Evolutionary conservation across 2,797 vertebrate genomes (phyloP).

Genomic region (Chaunax sp.): DNA sequence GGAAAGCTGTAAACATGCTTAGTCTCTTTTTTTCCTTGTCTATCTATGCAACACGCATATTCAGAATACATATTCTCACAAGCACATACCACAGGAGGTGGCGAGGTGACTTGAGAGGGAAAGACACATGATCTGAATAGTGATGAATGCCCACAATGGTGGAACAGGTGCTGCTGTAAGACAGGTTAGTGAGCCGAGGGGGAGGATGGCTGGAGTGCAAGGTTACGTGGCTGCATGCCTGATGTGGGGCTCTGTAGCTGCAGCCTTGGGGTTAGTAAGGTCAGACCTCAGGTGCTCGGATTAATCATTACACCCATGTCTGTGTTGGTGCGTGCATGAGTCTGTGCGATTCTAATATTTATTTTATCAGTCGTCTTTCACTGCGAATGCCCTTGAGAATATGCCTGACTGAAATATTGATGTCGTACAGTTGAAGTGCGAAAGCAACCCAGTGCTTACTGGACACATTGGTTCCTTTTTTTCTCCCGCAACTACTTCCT

Average conservation of each 20-base stretch:
- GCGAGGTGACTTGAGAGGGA: slow-evolving; percentile 51
- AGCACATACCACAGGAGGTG: slow-evolving; percentile 41
- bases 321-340: slow-evolving; percentile 21
- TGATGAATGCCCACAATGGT: slow-evolving; percentile 63
- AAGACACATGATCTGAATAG: slow-evolving; percentile 74
- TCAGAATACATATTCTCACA: slow-evolving; percentile 48
- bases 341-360: slow-evolving; percentile 39
- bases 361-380: slow-evolving; percentile 49
- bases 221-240: slow-evolving; percentile 71
- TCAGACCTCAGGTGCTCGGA: slow-evolving; percentile 60
- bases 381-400: slow-evolving; percentile 52
- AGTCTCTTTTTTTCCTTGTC: background rate
- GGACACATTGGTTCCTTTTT: slow-evolving; percentile 11
- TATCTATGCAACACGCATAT: slow-evolving; percentile 39
- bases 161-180: slow-evolving; percentile 70
- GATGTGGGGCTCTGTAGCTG: slow-evolving; percentile 53
- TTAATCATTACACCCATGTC: slow-evolving; percentile 71
- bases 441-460: slow-evolving; percentile 8
- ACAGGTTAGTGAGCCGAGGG: slow-evolving; percentile 69
- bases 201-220: slow-evolving; percentile 52
- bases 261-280: slow-evolving; percentile 60
- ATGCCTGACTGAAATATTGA: slow-evolving; percentile 51
- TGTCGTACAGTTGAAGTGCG: slow-evolving; percentile 27
- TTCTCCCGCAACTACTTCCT: slow-evolving; percentile 11
- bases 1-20: slow-evolving; percentile 78